phyloP scores from a whole-genome alignment of 2,797 vertebrate species.

The Pipistrellus nathusii region DNA sequence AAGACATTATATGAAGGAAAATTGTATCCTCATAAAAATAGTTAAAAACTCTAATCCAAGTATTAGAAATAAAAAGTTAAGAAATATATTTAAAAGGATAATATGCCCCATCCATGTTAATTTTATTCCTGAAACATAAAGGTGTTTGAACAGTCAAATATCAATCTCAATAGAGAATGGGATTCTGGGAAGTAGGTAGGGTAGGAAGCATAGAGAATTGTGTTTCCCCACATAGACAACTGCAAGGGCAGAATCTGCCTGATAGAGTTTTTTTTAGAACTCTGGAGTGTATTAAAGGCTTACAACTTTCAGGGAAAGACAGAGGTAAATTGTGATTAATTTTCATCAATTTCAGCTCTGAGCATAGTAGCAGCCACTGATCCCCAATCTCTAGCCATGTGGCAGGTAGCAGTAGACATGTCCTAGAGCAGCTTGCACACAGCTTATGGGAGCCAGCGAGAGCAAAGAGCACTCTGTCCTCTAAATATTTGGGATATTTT shows the following conservation, averaged over 20 bases:
- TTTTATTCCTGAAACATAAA: not conserved
- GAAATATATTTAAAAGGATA: not conserved
- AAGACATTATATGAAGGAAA: not conserved
- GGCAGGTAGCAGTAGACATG: not conserved
- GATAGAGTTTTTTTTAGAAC: not conserved
- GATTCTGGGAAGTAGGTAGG: not conserved
- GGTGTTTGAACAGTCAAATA: not conserved
- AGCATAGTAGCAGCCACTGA: not conserved
- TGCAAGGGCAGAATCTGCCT: not conserved
- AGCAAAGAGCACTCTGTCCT: not conserved
- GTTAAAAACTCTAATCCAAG: not conserved
- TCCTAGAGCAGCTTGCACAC: not conserved
- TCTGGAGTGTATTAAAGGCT: not conserved
- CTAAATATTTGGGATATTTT: not conserved
- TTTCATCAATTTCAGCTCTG: not conserved
- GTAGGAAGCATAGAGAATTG: not conserved
- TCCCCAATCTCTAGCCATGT: not conserved
- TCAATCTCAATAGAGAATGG: too few species aligned
- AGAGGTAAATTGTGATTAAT: not conserved
- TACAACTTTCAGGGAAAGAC: not conserved
- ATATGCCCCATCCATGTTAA: not conserved
- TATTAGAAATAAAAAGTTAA: constrained; percentile 12
- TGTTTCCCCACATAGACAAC: not conserved
- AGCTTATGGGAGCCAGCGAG: not conserved
- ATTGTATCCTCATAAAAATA: not conserved